Conservation (phyloP, 1,140 invertebrate species). For the Caenorhabditis brenneri region DNA sequence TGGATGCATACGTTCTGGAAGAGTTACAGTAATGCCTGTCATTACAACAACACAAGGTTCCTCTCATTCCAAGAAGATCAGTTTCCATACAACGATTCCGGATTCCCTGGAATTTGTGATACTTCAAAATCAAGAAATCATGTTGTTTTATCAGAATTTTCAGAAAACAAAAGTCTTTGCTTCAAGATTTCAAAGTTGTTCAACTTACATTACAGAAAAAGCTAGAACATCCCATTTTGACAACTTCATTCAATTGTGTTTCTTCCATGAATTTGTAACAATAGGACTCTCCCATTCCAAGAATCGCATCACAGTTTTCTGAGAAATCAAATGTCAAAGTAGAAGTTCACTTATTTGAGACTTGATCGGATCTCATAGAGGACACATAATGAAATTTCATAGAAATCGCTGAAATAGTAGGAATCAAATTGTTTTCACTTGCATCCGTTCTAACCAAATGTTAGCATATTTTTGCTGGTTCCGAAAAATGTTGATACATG, state of each 20-base stretch:
- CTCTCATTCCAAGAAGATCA: conserved; percentile 30
- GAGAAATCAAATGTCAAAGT: too few relatives aligned
- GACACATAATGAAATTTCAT: too few relatives aligned
- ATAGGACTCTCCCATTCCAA: conserved; percentile 20
- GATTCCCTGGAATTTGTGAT: conserved; percentile 1
- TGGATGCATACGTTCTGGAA: neutral
- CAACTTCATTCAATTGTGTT: conserved; percentile 11
- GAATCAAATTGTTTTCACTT: too few relatives aligned
- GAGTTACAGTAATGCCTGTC: conserved; percentile 23
- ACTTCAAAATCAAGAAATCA: neutral
- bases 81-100: conserved; percentile 16
- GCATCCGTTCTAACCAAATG: too few relatives aligned
- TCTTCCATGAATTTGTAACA: conserved; percentile 37
- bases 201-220: conserved; percentile 28
- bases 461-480: too few relatives aligned
- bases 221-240: conserved; percentile 29
- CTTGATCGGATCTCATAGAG: too few relatives aligned
- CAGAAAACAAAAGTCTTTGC: too few relatives aligned
- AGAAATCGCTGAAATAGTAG: too few relatives aligned
- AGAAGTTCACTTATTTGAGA: too few relatives aligned
- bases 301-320: conserved; percentile 25
- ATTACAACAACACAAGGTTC: conserved; percentile 27
- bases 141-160: too few relatives aligned
- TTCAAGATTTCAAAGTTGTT: too few relatives aligned
- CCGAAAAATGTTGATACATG: too few relatives aligned